These are phyloP conservation scores for Gavia stellata DNA, from an alignment of 2,113 vertebrate genomes.

Conservation along the genomic window DNA sequence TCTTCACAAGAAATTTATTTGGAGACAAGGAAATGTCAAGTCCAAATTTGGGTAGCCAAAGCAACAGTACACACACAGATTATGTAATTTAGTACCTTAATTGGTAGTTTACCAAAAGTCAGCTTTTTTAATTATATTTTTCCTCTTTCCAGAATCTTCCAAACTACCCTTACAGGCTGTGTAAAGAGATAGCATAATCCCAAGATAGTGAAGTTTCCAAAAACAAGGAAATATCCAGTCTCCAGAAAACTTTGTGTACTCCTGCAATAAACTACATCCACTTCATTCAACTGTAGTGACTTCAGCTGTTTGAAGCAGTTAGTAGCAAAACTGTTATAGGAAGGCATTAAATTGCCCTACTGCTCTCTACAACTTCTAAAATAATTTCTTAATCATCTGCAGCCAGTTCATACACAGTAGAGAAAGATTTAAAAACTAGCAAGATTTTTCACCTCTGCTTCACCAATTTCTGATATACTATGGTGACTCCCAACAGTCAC, in stretches of 20 bases:
- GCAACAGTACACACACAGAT: neutral
- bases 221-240: neutral
- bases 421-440: neutral
- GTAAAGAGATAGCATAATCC: neutral
- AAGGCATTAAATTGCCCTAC: neutral
- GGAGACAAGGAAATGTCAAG: neutral
- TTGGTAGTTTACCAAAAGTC: neutral
- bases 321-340: neutral
- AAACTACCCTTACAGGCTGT: neutral
- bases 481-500: neutral
- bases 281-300: neutral
- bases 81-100: neutral
- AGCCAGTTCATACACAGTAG: neutral
- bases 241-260: neutral
- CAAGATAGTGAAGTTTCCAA: neutral
- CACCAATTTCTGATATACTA: neutral
- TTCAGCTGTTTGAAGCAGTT: rapidly evolving
- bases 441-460: neutral
- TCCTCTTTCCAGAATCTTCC: neutral
- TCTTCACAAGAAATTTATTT: neutral
- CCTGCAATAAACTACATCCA: neutral
- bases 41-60: neutral
- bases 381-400: neutral
- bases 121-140: neutral
- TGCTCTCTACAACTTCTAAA: neutral